Evolutionary conservation across 1,140 invertebrate genomes (phyloP).

Genomic region (Penaeus indicus): DNA sequence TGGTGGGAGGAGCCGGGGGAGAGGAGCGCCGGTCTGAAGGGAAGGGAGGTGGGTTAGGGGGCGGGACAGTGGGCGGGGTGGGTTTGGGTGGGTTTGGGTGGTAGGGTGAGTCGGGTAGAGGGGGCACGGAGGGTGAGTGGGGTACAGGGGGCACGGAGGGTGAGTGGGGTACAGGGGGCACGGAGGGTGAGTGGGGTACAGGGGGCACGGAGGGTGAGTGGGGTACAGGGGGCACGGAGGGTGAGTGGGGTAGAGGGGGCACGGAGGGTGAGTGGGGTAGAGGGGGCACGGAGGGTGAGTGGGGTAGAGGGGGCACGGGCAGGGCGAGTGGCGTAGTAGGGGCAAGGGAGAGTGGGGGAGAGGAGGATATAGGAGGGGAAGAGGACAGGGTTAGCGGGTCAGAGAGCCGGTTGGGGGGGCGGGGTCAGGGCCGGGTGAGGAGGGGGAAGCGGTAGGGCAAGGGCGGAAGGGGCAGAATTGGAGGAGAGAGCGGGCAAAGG

Average conservation of each 20-base stretch:
- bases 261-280: background rate
- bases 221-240: too few relatives aligned
- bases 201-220: too few relatives aligned
- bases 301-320: background rate
- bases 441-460: background rate
- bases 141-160: too few relatives aligned
- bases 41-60: background rate
- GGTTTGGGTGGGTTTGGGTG: background rate
- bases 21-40: constrained; percentile 23
- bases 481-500: background rate
- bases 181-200: too few relatives aligned
- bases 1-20: constrained; percentile 37
- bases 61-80: background rate
- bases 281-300: background rate
- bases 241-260: background rate
- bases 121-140: background rate
- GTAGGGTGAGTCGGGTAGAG: background rate
- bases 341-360: background rate
- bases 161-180: too few relatives aligned
- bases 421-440: background rate
- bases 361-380: background rate
- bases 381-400: background rate
- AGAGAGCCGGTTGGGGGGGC: background rate
- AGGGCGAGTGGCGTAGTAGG: background rate
- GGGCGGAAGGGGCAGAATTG: background rate